Percentiles rank a stretch among this genome's conserved stretches.
Conservation (phyloP, 2,888 invertebrate genomes). For the Hymenopus coronatus region DNA sequence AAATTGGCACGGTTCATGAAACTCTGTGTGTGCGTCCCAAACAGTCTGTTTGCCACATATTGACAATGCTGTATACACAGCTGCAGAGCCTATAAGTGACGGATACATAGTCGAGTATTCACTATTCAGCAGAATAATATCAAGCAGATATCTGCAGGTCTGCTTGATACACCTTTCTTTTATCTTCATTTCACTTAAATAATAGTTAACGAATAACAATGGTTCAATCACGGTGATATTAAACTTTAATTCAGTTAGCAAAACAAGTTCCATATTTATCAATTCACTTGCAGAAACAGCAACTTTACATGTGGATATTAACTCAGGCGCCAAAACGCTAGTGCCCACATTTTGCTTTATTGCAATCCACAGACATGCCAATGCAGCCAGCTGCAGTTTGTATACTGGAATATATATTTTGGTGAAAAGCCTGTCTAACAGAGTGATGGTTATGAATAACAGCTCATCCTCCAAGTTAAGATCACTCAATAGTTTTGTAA, state of each 20-base stretch:
- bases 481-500: neutral
- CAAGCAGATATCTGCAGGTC: neutral
- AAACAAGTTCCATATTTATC: neutral
- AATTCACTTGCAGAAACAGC: neutral
- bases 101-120: neutral
- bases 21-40: neutral
- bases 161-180: neutral
- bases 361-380: neutral
- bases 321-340: neutral
- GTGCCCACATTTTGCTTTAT: neutral
- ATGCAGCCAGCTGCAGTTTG: neutral
- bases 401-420: neutral
- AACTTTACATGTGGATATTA: neutral
- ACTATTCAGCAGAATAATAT: neutral
- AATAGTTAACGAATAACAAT: neutral
- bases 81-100: neutral
- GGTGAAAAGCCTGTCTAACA: neutral
- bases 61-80: neutral
- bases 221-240: neutral
- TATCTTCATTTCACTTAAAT: neutral
- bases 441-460: neutral
- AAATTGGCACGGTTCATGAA: neutral
- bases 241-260: neutral
- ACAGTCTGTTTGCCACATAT: neutral
- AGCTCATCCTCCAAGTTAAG: neutral